These are phyloP conservation scores for Tolmerus cingulatus DNA, from an alignment of 2,888 invertebrate species.

Conservation along the genomic window DNA sequence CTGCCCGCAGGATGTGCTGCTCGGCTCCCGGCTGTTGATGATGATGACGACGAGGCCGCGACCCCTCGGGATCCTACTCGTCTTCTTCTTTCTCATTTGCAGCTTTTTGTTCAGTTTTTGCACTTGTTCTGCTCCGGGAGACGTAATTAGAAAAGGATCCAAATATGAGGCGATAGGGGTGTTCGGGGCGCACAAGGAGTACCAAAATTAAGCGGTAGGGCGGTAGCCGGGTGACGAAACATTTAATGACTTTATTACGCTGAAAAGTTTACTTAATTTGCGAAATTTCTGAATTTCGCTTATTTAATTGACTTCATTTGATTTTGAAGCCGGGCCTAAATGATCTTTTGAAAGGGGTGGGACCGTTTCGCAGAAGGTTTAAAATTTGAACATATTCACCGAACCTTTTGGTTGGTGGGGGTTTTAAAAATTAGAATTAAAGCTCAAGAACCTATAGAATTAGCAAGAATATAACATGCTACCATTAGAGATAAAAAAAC, in stretches of 20 bases:
- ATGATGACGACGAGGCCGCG: neutral
- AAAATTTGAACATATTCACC: neutral
- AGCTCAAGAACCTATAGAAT: too few species aligned
- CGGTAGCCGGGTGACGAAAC: neutral
- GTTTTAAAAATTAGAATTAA: too few species aligned
- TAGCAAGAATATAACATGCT: too few species aligned
- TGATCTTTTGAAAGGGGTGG: neutral
- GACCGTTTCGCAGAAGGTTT: neutral
- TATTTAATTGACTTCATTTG: slow-evolving; percentile 30
- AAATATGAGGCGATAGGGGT: slow-evolving; percentile 6
- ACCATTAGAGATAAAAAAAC: too few species aligned
- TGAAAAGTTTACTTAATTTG: slow-evolving; percentile 23
- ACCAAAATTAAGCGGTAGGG: neutral
- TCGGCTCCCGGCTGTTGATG: neutral
- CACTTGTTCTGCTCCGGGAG: neutral
- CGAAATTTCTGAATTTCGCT: slow-evolving; percentile 6
- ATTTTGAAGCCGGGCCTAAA: neutral
- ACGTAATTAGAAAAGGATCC: slow-evolving; percentile 14
- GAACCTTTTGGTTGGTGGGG: too few species aligned
- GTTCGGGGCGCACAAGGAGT: neutral
- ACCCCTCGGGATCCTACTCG: neutral
- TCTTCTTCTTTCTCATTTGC: neutral
- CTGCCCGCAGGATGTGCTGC: neutral
- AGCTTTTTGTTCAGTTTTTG: slow-evolving; percentile 13
- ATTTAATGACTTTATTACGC: slow-evolving; percentile 30